These are phyloP conservation scores for Xylocampa areola DNA, from an alignment of 2,888 invertebrate genomes.

Conservation along the genomic window DNA sequence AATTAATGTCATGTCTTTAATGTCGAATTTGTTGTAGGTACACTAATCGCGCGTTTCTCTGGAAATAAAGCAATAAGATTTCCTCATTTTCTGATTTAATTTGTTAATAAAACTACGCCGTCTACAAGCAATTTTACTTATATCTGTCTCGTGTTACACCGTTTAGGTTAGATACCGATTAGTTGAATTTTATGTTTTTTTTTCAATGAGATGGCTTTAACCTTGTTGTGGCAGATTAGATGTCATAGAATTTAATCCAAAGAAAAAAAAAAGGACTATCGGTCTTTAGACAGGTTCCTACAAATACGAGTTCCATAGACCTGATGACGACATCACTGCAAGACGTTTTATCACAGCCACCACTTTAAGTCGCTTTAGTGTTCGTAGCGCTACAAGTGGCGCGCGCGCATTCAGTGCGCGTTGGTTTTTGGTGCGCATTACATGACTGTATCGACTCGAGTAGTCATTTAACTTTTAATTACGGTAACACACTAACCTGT, in stretches of 20 bases:
- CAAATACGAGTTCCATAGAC: constrained; percentile 16
- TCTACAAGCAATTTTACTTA: no score
- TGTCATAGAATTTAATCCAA: constrained; percentile 12
- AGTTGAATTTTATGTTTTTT: no score
- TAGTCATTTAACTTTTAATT: constrained; percentile 32
- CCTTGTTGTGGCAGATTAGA: constrained; percentile 7
- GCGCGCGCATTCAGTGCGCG: constrained; percentile 54
- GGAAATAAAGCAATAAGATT: no score
- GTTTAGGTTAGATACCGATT: no score
- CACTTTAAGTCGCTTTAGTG: constrained; percentile 20
- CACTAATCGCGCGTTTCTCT: no score
- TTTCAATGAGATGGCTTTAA: constrained; percentile 23
- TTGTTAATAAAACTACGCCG: no score
- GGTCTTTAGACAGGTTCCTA: constrained; percentile 9
- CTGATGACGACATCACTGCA: constrained; percentile 42
- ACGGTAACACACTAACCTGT: constrained; percentile 19
- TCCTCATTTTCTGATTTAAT: no score
- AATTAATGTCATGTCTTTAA: no score
- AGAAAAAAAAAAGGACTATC: constrained; percentile 2
- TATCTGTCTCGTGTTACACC: no score
- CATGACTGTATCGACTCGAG: constrained; percentile 38
- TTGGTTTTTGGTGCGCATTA: constrained; percentile 48
- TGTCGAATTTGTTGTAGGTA: no score
- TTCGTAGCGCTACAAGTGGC: constrained; percentile 44
- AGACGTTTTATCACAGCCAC: constrained; percentile 41